phyloP scores from a whole-genome alignment of 1,140 invertebrate species.

The Ceratosolen solmsi region DNA sequence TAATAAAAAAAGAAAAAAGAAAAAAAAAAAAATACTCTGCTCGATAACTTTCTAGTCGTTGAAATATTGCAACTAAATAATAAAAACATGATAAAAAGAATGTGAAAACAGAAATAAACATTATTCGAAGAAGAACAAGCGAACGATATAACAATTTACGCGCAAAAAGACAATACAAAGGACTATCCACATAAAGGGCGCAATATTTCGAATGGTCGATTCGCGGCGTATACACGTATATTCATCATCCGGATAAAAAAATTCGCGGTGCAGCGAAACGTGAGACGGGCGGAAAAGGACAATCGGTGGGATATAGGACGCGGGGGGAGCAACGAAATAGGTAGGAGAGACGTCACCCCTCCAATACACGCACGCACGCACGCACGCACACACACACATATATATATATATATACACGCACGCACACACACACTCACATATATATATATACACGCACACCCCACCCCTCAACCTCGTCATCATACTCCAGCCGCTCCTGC shows the following conservation, averaged over 20 bases:
- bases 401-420: too few species aligned
- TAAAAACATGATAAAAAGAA: background rate
- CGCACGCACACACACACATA: too few species aligned
- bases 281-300: constrained; percentile 2
- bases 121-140: background rate
- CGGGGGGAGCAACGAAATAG: too few species aligned
- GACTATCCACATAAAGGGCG: background rate
- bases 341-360: constrained; percentile 6
- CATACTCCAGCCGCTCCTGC: too few species aligned
- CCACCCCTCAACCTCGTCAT: too few species aligned
- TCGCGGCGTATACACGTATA: background rate
- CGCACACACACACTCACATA: too few species aligned
- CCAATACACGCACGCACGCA: too few species aligned
- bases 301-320: background rate
- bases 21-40: too few species aligned
- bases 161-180: background rate
- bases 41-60: too few species aligned
- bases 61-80: background rate
- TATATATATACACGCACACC: too few species aligned
- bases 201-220: constrained; percentile 1
- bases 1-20: too few species aligned
- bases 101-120: background rate
- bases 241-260: background rate
- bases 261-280: background rate
- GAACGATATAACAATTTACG: background rate